A percentile compares a stretch with the other conserved stretches of the same genome.
Conservation (phyloP, 2,797 vertebrate species). For the Prionace glauca region DNA sequence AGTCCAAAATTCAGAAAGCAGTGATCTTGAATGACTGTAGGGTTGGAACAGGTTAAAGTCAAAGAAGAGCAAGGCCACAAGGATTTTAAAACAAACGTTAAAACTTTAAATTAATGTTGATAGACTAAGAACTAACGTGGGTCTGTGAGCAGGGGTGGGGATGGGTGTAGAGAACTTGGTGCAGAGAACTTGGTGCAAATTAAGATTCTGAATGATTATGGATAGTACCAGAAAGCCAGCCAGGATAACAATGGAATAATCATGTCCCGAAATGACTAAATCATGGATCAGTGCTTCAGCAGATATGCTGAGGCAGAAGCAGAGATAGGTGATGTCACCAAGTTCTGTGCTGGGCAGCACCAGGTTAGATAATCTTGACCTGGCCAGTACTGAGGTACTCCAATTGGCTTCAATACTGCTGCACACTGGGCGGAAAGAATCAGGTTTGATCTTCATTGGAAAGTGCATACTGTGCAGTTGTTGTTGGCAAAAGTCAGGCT, state of each 20-base stretch:
- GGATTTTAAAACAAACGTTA: background rate
- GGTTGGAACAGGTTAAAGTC: background rate
- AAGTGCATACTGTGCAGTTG: background rate
- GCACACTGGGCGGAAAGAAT: no score
- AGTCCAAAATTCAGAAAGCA: no score
- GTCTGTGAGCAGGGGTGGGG: background rate
- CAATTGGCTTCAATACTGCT: background rate
- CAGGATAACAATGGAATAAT: background rate
- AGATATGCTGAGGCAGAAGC: background rate
- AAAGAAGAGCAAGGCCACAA: no score
- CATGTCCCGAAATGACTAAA: background rate
- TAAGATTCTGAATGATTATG: background rate
- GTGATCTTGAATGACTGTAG: no score
- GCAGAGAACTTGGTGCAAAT: background rate
- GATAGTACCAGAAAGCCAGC: background rate
- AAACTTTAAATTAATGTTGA: background rate
- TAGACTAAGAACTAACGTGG: background rate
- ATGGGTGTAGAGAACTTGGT: background rate
- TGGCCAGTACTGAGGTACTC: background rate
- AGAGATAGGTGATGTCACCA: background rate
- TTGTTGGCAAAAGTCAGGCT: background rate
- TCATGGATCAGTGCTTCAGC: background rate
- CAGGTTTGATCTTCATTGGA: background rate
- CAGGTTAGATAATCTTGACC: background rate
- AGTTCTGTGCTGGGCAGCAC: background rate